Evolutionary conservation across 35 echinoderm and acorn worm genomes (phyloP).

Genomic region (Heliocidaris tuberculata): DNA sequence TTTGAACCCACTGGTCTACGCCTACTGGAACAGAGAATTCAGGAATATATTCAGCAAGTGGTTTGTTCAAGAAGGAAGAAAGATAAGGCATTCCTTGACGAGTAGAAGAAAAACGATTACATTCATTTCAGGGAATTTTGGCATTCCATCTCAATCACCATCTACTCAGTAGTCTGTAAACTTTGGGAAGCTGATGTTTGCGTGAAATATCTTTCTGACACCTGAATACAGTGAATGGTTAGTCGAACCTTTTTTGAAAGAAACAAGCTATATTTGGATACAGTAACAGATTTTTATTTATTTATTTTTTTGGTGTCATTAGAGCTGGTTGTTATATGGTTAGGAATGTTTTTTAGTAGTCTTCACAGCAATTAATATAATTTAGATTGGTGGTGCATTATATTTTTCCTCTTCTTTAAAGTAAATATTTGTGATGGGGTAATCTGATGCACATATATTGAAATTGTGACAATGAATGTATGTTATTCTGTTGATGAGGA

Average conservation of each 20-base stretch:
- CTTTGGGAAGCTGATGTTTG: neutral
- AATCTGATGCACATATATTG: no score
- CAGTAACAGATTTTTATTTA: no score
- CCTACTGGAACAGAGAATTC: conserved; percentile 64
- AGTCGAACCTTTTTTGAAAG: neutral
- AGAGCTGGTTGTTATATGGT: no score
- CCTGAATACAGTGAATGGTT: neutral
- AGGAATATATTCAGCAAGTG: conserved; percentile 48
- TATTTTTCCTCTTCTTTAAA: no score
- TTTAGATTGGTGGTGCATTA: no score
- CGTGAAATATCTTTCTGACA: neutral
- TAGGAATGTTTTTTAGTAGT: no score
- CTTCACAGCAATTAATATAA: no score
- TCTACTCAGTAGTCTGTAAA: neutral
- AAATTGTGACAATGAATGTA: no score
- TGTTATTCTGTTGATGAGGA: no score
- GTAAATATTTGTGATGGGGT: no score
- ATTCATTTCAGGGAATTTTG: neutral
- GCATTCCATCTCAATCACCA: neutral
- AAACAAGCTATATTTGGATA: neutral
- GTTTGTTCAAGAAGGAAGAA: neutral
- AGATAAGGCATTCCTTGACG: neutral
- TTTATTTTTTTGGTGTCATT: no score
- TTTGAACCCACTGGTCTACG: conserved; percentile 67
- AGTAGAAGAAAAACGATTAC: neutral